Evolutionary conservation across 2,888 invertebrate species (phyloP).

Genomic region (Ctena decussata): DNA sequence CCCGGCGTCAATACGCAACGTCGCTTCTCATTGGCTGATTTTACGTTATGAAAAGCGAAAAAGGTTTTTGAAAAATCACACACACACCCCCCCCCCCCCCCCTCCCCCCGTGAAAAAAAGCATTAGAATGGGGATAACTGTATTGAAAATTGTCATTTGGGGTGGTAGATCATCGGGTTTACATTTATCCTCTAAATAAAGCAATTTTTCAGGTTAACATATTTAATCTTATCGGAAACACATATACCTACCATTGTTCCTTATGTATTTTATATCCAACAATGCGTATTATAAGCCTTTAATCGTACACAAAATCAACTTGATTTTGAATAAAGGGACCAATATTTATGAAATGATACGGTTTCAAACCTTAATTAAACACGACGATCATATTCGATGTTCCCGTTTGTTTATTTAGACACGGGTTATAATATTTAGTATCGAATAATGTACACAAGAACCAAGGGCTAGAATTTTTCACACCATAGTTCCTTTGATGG

Average conservation of each 20-base stretch:
- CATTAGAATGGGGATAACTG: too few relatives aligned
- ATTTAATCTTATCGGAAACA: too few relatives aligned
- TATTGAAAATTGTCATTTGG: too few relatives aligned
- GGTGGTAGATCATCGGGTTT: too few relatives aligned
- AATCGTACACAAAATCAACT: neutral
- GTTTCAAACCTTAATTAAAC: neutral
- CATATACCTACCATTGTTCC: conserved; percentile 1
- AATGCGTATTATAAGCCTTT: neutral
- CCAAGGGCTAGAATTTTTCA: neutral
- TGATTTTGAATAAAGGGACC: neutral
- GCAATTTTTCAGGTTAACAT: too few relatives aligned
- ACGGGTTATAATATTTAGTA: neutral
- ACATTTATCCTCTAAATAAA: too few relatives aligned
- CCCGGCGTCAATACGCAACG: too few relatives aligned
- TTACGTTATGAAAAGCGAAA: too few relatives aligned
- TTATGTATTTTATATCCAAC: neutral
- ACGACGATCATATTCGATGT: neutral
- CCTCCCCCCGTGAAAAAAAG: too few relatives aligned
- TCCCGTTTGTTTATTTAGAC: neutral
- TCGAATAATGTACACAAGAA: neutral
- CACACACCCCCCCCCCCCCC: too few relatives aligned
- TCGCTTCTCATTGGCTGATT: too few relatives aligned
- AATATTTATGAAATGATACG: neutral
- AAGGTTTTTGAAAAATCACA: too few relatives aligned
- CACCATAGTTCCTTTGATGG: neutral